Conservation (phyloP, 2,888 invertebrate species). For the Mystacides longicornis region DNA sequence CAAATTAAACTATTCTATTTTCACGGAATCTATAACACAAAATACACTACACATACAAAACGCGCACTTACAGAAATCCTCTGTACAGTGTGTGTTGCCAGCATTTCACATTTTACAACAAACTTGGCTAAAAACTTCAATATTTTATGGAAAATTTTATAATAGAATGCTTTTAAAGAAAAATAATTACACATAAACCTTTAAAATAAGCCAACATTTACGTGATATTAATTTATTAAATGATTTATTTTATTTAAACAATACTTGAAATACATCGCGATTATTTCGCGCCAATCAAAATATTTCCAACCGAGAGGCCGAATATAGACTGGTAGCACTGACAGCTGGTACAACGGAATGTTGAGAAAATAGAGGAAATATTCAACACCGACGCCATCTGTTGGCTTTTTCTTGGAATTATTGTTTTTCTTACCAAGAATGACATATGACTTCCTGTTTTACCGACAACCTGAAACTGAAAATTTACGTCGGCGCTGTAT, state of each 20-base stretch:
- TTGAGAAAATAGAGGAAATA: slow-evolving; percentile 17
- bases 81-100: background rate
- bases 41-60: slow-evolving; percentile 3
- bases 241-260: too few species aligned
- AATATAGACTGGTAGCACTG: background rate
- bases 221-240: too few species aligned
- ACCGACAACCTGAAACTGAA: background rate
- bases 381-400: slow-evolving; percentile 13
- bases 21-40: slow-evolving; percentile 16
- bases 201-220: too few species aligned
- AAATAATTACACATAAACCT: too few species aligned
- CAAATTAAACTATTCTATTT: slow-evolving; percentile 22
- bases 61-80: slow-evolving; percentile 17
- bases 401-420: background rate
- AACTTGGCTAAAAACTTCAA: background rate
- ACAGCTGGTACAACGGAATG: slow-evolving; percentile 2
- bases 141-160: background rate
- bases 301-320: background rate
- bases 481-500: background rate
- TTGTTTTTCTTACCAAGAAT: background rate
- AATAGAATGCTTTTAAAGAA: background rate
- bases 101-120: background rate
- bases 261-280: too few species aligned
- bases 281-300: too few species aligned
- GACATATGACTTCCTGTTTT: background rate